These are phyloP conservation scores for Melanogrammus aeglefinus DNA, from an alignment of 2,797 vertebrate genomes.

Conservation along the genomic window DNA sequence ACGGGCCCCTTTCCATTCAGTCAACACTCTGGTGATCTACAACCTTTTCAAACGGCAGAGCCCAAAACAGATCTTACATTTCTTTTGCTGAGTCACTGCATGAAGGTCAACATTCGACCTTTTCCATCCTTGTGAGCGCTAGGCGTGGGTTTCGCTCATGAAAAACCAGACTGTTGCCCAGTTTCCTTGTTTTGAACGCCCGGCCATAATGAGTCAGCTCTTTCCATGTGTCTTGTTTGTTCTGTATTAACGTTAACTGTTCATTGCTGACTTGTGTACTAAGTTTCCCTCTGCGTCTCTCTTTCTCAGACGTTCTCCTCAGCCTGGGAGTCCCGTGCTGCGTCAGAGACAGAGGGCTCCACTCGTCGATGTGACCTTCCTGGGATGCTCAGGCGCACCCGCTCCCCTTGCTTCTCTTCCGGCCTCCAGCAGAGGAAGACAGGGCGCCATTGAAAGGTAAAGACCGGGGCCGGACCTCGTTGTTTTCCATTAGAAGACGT, in stretches of 20 bases:
- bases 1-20: neutral
- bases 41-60: slow-evolving; percentile 3
- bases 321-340: slow-evolving; percentile 27
- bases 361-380: slow-evolving; percentile 33
- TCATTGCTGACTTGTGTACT: neutral
- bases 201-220: slow-evolving; percentile 54
- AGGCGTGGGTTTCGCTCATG: neutral
- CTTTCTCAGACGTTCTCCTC: slow-evolving; percentile 15
- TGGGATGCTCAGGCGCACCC: slow-evolving; percentile 48
- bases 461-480: slow-evolving; percentile 3
- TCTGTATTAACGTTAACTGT: neutral
- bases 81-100: slow-evolving; percentile 1
- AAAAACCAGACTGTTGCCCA: slow-evolving; percentile 45
- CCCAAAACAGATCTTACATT: neutral
- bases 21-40: slow-evolving; percentile 1
- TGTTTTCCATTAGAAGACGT: neutral
- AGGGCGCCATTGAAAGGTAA: slow-evolving; percentile 57
- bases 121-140: neutral
- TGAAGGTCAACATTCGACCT: neutral
- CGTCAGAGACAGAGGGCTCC: slow-evolving; percentile 27
- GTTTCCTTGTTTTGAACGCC: slow-evolving; percentile 8
- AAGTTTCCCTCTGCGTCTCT: slow-evolving; percentile 3
- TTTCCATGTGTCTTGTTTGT: slow-evolving; percentile 38
- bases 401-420: slow-evolving; percentile 38
- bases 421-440: slow-evolving; percentile 55